These are phyloP conservation scores for Orchestia grillus DNA, from an alignment of 1,140 invertebrate species.

Conservation along the genomic window DNA sequence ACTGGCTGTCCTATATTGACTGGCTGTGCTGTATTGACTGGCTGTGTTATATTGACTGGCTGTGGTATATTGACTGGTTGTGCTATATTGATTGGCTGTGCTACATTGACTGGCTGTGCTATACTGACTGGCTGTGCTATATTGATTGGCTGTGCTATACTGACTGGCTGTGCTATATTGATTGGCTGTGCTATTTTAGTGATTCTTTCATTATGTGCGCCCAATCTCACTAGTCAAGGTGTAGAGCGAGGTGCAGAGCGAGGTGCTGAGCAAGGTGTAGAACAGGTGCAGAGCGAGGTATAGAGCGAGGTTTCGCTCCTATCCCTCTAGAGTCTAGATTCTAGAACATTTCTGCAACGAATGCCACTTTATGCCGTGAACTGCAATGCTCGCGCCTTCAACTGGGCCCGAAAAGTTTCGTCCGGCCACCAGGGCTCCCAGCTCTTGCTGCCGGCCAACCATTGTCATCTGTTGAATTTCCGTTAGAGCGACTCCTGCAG, in stretches of 20 bases:
- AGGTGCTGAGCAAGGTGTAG: background rate
- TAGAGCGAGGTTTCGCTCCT: background rate
- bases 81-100: no score
- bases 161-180: no score
- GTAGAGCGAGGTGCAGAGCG: background rate
- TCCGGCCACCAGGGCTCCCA: background rate
- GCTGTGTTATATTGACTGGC: no score
- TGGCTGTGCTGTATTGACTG: no score
- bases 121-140: no score
- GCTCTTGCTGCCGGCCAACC: background rate
- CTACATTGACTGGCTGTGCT: no score
- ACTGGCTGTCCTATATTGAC: no score
- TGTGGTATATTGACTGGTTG: no score
- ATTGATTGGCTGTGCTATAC: no score
- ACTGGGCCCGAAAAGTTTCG: background rate
- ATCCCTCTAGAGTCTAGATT: background rate
- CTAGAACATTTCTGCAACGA: background rate
- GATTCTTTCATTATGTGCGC: no score
- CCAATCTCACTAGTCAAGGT: background rate
- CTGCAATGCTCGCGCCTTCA: background rate
- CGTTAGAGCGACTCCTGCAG: background rate
- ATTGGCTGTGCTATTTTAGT: no score
- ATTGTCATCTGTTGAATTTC: background rate
- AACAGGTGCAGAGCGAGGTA: background rate
- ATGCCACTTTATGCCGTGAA: background rate